Conservation (phyloP, 2,113 vertebrate genomes). For the Haemorhous mexicanus region DNA sequence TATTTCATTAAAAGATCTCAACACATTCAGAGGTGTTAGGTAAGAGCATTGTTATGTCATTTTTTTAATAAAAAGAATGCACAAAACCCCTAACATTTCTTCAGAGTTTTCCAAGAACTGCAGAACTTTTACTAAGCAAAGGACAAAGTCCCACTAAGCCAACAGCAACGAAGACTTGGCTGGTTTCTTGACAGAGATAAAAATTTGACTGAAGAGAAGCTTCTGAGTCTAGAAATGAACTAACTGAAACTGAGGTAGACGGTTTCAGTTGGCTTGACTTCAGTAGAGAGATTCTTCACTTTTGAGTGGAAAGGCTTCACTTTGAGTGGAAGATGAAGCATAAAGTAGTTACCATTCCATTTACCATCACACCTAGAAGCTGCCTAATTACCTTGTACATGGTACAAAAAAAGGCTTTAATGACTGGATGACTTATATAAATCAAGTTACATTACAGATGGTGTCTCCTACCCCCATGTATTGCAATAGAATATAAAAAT, state of each 20-base stretch:
- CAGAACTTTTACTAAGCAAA: not conserved
- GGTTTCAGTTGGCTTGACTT: not conserved
- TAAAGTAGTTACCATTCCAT: not conserved
- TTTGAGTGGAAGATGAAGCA: not conserved
- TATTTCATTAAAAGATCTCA: not conserved
- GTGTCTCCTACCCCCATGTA: not conserved
- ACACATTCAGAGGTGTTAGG: not conserved
- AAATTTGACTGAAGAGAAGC: not conserved
- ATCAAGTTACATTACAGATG: not conserved
- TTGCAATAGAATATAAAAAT: not conserved
- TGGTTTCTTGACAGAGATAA: not conserved
- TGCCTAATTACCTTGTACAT: not conserved
- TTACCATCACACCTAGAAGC: not conserved
- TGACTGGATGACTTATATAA: not conserved
- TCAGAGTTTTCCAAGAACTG: not conserved
- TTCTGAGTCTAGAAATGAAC: not conserved
- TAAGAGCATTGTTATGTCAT: fast-evolving
- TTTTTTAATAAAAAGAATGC: not conserved
- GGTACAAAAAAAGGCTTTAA: not conserved
- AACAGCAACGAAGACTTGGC: not conserved
- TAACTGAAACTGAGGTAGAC: not conserved
- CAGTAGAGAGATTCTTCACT: not conserved
- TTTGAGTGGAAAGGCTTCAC: not conserved
- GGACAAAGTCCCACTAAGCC: not conserved
- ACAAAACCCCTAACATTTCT: not conserved